Evolutionary conservation across 2,113 vertebrate genomes (phyloP).

Genomic region (Poeciliopsis turrubarensis): DNA sequence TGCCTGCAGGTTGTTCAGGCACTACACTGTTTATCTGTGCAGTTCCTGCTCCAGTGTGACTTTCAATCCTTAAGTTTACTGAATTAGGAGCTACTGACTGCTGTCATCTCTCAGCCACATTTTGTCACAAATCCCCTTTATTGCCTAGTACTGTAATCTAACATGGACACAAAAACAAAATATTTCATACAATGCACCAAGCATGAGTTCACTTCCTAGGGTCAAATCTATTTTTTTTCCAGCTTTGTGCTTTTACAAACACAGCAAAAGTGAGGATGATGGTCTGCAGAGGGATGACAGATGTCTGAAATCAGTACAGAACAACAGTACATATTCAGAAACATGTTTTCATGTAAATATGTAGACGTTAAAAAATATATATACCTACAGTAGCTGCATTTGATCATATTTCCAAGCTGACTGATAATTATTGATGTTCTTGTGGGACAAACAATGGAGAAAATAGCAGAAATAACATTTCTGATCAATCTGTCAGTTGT

Average conservation of each 20-base stretch:
- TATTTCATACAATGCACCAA: slow-evolving; percentile 22
- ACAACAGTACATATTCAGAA: too few relatives aligned
- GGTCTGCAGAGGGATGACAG: neutral
- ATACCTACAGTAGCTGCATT: too few relatives aligned
- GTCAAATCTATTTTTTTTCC: slow-evolving; percentile 41
- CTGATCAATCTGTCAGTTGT: too few relatives aligned
- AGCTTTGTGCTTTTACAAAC: slow-evolving; percentile 32
- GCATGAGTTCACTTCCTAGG: slow-evolving; percentile 36
- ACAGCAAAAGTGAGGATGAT: neutral
- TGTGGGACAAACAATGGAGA: too few relatives aligned
- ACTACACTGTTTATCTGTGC: too few relatives aligned
- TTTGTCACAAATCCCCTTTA: slow-evolving; percentile 64
- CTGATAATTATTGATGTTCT: too few relatives aligned
- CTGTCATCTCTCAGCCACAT: slow-evolving; percentile 45
- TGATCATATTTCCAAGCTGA: too few relatives aligned
- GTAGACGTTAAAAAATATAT: too few relatives aligned
- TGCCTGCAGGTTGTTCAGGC: neutral
- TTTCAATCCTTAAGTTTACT: slow-evolving; percentile 23
- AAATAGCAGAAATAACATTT: too few relatives aligned
- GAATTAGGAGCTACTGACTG: slow-evolving; percentile 62
- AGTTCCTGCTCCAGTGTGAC: neutral
- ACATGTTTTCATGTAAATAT: too few relatives aligned
- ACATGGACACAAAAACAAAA: slow-evolving; percentile 25
- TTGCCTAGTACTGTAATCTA: slow-evolving; percentile 55
- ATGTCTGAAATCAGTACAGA: too few relatives aligned